Conservation (phyloP, 1,140 invertebrate genomes). For the Macrobrachium nipponense region DNA sequence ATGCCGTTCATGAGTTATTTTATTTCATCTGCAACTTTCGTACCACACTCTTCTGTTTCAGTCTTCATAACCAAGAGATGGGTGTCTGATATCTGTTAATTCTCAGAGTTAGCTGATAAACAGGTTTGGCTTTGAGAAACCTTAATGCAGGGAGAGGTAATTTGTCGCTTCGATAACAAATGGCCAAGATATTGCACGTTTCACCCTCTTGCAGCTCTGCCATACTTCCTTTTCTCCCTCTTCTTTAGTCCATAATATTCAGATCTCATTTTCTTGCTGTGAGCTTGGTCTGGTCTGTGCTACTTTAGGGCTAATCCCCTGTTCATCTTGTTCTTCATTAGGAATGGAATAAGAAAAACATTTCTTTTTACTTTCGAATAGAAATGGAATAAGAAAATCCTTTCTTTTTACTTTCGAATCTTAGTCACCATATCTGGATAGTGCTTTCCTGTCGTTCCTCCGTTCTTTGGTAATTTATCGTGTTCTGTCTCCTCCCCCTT, state of each 20-base stretch:
- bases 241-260: background rate
- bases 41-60: too few species aligned
- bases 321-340: background rate
- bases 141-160: too few species aligned
- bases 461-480: constrained; percentile 37
- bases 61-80: too few species aligned
- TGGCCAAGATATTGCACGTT: too few species aligned
- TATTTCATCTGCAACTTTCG: too few species aligned
- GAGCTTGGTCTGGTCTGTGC: background rate
- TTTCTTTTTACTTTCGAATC: background rate
- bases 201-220: background rate
- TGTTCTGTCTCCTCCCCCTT: constrained; percentile 39
- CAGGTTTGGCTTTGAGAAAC: too few species aligned
- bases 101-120: too few species aligned
- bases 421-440: background rate
- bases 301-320: background rate
- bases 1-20: too few species aligned
- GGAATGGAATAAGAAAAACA: too few species aligned
- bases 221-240: background rate
- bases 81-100: too few species aligned
- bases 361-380: background rate
- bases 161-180: too few species aligned
- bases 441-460: constrained; percentile 39
- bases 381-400: too few species aligned
- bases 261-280: background rate